Percentiles rank a stretch among this genome's conserved stretches.
phyloP scores from a whole-genome alignment of 2,113 vertebrate genomes.

The Glaucomys volans region DNA sequence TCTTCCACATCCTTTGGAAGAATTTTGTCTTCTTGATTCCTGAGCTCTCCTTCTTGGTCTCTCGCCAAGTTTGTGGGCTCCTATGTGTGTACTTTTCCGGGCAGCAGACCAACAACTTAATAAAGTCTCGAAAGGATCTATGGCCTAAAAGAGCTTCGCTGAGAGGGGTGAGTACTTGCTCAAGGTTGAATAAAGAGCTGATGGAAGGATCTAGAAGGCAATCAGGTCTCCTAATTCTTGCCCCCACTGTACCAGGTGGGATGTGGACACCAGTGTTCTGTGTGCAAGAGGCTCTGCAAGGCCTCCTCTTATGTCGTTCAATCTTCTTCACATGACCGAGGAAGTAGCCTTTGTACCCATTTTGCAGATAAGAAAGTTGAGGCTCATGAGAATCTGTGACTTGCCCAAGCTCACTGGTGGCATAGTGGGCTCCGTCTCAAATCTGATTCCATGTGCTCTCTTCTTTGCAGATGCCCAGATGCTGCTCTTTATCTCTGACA shows the following conservation, averaged over 20 bases:
- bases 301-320: not conserved
- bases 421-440: not conserved
- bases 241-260: fast-evolving
- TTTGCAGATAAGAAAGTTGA: not conserved
- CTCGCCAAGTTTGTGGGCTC: not conserved
- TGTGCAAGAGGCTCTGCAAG: fast-evolving
- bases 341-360: not conserved
- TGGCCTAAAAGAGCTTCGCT: not conserved
- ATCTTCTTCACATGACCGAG: not conserved
- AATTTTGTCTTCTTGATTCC: slow-evolving; percentile 9
- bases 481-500: not conserved
- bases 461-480: not conserved
- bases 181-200: not conserved
- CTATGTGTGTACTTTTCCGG: not conserved
- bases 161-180: not conserved
- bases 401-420: not conserved
- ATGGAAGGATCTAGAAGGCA: not conserved
- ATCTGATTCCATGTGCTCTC: not conserved
- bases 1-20: not conserved
- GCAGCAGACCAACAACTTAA: not conserved
- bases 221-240: fast-evolving
- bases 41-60: not conserved
- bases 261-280: fast-evolving
- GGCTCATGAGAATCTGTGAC: not conserved
- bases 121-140: slow-evolving; percentile 1